Evolutionary conservation across 1,140 invertebrate species (phyloP).

Genomic region (Oncopeltus fasciatus): DNA sequence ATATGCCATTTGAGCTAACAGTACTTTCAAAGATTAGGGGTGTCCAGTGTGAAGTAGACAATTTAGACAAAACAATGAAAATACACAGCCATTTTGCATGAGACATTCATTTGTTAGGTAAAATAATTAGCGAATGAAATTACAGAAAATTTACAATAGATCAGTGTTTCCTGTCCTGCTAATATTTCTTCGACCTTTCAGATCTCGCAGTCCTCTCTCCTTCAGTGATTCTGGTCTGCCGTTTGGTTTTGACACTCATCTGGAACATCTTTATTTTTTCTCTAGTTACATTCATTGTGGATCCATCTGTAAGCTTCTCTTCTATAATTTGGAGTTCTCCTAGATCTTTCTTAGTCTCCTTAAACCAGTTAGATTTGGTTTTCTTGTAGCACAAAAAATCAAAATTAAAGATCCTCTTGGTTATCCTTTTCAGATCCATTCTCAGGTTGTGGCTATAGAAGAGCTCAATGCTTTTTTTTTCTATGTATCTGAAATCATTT

Average conservation of each 20-base stretch:
- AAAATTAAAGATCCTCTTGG: background rate
- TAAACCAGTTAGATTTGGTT: background rate
- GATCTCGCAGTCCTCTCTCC: background rate
- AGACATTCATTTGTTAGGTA: too few species aligned
- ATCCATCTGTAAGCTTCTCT: too few species aligned
- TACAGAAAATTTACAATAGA: too few species aligned
- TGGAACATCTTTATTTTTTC: background rate
- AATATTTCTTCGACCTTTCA: background rate
- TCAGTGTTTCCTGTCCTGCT: background rate
- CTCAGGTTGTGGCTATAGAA: background rate
- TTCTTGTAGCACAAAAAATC: background rate
- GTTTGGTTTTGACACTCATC: too few species aligned
- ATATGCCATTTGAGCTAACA: too few species aligned
- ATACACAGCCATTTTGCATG: too few species aligned
- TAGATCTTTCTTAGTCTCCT: too few species aligned
- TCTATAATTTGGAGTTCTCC: background rate
- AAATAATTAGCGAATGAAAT: too few species aligned
- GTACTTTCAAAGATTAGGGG: too few species aligned
- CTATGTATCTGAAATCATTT: background rate
- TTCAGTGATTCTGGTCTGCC: too few species aligned
- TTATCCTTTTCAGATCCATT: background rate
- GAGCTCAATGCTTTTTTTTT: background rate
- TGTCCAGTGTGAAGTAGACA: too few species aligned
- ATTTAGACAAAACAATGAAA: too few species aligned
- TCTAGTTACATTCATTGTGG: background rate